phyloP scores from a whole-genome alignment of 1,140 invertebrate species.

The Lasaia peninsularis region DNA sequence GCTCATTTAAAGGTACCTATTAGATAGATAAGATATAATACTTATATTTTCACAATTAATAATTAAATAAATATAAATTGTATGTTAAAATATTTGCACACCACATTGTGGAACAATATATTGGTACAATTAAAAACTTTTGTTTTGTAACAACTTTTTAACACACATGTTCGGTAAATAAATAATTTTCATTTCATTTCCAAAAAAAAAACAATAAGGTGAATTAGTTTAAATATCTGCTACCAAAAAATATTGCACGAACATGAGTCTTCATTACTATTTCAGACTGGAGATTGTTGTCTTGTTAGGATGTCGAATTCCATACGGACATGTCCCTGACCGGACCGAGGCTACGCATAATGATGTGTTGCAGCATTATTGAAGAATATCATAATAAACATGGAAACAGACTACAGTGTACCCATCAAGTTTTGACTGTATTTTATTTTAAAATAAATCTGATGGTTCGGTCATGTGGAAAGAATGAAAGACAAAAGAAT shows the following conservation, averaged over 20 bases:
- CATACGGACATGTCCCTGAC: conserved; percentile 36
- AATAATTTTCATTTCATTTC: no score
- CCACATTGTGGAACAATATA: no score
- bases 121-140: no score
- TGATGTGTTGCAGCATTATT: conserved; percentile 63
- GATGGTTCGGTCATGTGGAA: no score
- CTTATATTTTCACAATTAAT: no score
- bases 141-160: no score
- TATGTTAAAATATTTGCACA: no score
- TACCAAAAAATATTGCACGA: conserved; percentile 1
- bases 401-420: conserved; percentile 41
- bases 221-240: background rate
- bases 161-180: no score
- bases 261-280: conserved; percentile 15
- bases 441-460: background rate
- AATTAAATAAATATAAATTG: background rate
- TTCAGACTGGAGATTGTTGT: conserved; percentile 15
- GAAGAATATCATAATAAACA: conserved; percentile 58
- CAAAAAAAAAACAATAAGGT: background rate
- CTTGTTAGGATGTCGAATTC: conserved; percentile 18
- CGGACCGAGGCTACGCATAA: conserved; percentile 54
- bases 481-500: no score
- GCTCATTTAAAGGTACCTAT: no score
- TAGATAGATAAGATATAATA: no score
- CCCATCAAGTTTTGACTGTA: conserved; percentile 25